Percentiles rank a stretch among this genome's conserved stretches.
phyloP scores from a whole-genome alignment of 2,888 invertebrate species.

The Plagodis dolabraria region DNA sequence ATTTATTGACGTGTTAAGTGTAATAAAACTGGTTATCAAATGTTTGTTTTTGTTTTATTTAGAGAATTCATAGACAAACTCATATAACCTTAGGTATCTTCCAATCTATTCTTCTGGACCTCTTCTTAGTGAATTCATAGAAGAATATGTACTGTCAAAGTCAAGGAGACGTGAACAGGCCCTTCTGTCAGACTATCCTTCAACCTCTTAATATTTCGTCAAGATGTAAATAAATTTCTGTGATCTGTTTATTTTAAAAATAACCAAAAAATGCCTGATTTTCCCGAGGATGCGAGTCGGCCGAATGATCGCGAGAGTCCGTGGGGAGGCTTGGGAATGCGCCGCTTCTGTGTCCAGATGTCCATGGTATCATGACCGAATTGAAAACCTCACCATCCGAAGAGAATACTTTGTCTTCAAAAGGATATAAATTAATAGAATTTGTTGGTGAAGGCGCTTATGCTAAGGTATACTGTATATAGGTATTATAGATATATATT shows the following conservation, averaged over 20 bases:
- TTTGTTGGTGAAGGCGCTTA: conserved; percentile 91
- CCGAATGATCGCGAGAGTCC: conserved; percentile 44
- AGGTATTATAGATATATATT: too few relatives aligned
- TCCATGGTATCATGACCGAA: conserved; percentile 73
- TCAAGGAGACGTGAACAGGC: conserved; percentile 29
- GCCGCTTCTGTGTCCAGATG: conserved; percentile 42
- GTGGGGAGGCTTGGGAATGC: conserved; percentile 43
- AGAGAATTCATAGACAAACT: neutral
- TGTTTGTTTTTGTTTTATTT: conserved; percentile 2
- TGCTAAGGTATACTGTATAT: conserved; percentile 85
- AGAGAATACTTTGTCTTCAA: conserved; percentile 74
- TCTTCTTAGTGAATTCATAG: conserved; percentile 19
- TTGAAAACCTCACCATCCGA: conserved; percentile 74
- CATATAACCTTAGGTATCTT: too few relatives aligned
- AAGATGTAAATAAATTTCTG: conserved; percentile 53
- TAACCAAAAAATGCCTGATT: conserved; percentile 65
- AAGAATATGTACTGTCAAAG: conserved; percentile 28
- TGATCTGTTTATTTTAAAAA: conserved; percentile 48
- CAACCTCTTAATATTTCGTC: conserved; percentile 30
- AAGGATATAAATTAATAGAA: conserved; percentile 87
- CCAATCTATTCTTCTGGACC: conserved; percentile 1
- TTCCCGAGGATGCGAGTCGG: conserved; percentile 48
- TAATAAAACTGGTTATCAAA: conserved; percentile 11
- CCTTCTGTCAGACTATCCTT: conserved; percentile 14
- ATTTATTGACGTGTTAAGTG: conserved; percentile 21